Evolutionary conservation across 2,113 vertebrate genomes (phyloP).

Genomic region (Bucco capensis): DNA sequence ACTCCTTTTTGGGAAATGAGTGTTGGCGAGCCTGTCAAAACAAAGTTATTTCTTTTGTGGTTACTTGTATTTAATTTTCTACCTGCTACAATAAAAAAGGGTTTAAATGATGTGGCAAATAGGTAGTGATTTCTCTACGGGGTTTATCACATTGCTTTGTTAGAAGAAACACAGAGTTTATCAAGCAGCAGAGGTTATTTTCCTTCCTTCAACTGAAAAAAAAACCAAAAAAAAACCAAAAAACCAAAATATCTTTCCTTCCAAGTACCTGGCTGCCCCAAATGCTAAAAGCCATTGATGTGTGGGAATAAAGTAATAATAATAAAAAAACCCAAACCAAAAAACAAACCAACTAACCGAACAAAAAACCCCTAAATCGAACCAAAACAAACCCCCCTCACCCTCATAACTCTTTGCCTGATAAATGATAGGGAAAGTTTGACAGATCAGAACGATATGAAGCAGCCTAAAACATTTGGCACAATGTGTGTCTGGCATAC

Average conservation of each 20-base stretch:
- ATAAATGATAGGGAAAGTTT: conserved; percentile 90
- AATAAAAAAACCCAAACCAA: neutral
- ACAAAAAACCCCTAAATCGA: conserved; percentile 54
- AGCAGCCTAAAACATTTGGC: conserved; percentile 99
- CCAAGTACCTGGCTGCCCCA: conserved; percentile 66
- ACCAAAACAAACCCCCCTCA: no score
- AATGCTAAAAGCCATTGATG: conserved; percentile 82
- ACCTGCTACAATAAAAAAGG: conserved; percentile 19
- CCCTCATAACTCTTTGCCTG: conserved; percentile 86
- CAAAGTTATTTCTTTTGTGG: neutral
- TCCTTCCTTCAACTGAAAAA: conserved; percentile 36
- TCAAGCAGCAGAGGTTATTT: conserved; percentile 42
- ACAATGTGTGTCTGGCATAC: conserved; percentile 95
- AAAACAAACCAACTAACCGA: neutral
- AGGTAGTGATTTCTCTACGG: conserved; percentile 50
- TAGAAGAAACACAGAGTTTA: conserved; percentile 22
- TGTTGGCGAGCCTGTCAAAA: neutral
- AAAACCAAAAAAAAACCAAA: neutral
- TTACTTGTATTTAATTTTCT: conserved; percentile 34
- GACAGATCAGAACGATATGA: conserved; percentile 96
- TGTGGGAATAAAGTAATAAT: conserved; percentile 53
- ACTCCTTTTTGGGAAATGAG: neutral
- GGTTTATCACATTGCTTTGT: conserved; percentile 50
- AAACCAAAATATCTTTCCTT: conserved; percentile 56
- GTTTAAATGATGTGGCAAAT: neutral